Base-by-base conservation (phyloP, 2,113 vertebrate species). In the Cariama cristata region DNA sequence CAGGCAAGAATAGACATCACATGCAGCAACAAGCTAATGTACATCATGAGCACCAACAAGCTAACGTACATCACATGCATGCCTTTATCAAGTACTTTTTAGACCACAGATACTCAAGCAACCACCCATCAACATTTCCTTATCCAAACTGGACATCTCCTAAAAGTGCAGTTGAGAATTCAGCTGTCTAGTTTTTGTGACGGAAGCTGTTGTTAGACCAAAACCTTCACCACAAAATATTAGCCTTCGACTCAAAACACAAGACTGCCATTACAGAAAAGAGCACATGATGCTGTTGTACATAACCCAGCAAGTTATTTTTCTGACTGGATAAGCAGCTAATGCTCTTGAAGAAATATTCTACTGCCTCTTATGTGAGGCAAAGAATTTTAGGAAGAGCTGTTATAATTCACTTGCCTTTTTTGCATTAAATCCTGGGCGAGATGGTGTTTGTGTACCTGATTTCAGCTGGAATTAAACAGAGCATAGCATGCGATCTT, bases 401-500 rank as follows among this genome's bases (percentile, higher is more conserved):
- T 16, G 4, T 52, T 64, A 14, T 2, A 62, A 59, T 68, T 67
- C 56, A 50, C n/a, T 20, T 58, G 23, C 4, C 27, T 8, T 26
- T 60, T 35, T 24, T 64, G 32, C 33, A 68, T 27, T 12, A 72
- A n/a, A 59, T 88, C 42, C 52, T 75, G 22, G 45, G n/a, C 2
- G 2, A 93, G 21, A 47, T 38, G 53, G 22, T 33, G 33, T 62
- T 73, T 67, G 18, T 40, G 21, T 60, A 45, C 4, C 18, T 38
- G 35, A 52, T 26, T 64, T 53, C 35, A 53, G 26, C 23, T 40
- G 53, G 32, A 88, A 77, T 55, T 49, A 72, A 82, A 44, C 19
- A 68, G 4, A 35, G 5, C 11, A 8, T 4, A 62, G 45, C 28
- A 59, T 0, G 1, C 11, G 47, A 67, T 63, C 7, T 5, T 4